Base-by-base conservation (phyloP, 2,797 vertebrate species). In the Lophius americanus region DNA sequence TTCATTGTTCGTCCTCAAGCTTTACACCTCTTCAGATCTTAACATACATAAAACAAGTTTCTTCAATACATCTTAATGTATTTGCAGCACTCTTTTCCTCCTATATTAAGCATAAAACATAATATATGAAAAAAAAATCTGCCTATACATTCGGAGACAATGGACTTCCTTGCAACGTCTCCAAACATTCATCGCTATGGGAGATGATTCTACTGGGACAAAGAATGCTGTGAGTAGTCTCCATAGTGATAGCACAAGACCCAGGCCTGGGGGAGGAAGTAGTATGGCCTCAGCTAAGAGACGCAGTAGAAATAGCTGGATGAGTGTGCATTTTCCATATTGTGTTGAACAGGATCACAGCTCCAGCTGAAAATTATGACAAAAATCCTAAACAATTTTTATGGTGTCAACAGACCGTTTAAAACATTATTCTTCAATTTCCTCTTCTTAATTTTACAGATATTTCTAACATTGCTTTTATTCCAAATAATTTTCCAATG, bases 121-220 rank as follows among this genome's bases (percentile, higher is more conserved):
- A 70, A 64, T 78, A 57, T 54, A 56, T 3, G 4, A 8, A 4
- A 43, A 82, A 73, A 41, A 7, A 3, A 41, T 43, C 9, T 38
- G 64, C 62, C 23, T 48, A 0, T 41, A 12, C 14, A n/a, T 37
- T 2, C 10, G 10, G 33, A 60, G 51, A 77, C 33, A 38, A 36
- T n/a, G 43, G 48, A 37, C 54, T 53, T 10, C 5, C 35, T 41
- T 23, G 38, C 33, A 35, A 47, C 2, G 0, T 64, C 70, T 67
- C 43, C 67, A 68, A 70, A 60, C 75, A 78, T 64, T 71, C 64
- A 81, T 90, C 76, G 81, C 83, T 72, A 83, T 76, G 75, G 85
- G 85, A 83, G 64, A 78, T 51, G n/a, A 14, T 70, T 88, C 81
- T 74, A 60, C 53, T 56, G 86, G 83, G 87, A 88, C 49, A 65